Conservation (phyloP, 2,888 invertebrate genomes). For the Pycnomerus fuliginosus region DNA sequence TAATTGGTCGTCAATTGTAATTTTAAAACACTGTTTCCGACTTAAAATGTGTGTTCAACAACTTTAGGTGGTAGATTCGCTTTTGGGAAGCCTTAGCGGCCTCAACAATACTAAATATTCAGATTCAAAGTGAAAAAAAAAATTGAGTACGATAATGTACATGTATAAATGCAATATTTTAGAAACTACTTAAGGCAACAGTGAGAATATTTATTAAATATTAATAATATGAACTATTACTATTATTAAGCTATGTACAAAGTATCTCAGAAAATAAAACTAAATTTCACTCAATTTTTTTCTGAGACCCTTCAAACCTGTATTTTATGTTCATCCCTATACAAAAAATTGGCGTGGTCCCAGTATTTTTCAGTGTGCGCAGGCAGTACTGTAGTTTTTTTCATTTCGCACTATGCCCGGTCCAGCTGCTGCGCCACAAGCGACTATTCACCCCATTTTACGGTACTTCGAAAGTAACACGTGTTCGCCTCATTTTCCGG, state of each 20-base stretch:
- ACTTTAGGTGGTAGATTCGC: conserved; percentile 15
- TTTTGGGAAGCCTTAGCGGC: conserved; percentile 14
- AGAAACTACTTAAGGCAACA: conserved; percentile 32
- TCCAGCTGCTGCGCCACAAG: too few relatives aligned
- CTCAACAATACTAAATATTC: neutral
- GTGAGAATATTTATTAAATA: conserved; percentile 45
- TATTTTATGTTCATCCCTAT: too few relatives aligned
- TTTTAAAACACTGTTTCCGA: conserved; percentile 22
- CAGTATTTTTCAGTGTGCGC: too few relatives aligned
- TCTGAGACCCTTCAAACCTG: too few relatives aligned
- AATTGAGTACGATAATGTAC: too few relatives aligned
- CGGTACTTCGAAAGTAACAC: too few relatives aligned
- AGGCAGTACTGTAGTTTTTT: too few relatives aligned
- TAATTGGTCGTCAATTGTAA: conserved; percentile 9
- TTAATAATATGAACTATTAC: conserved; percentile 32
- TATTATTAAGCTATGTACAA: conserved; percentile 42
- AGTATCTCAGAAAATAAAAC: conserved; percentile 45
- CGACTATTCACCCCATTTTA: too few relatives aligned
- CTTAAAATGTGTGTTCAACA: conserved; percentile 29
- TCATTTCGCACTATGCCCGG: too few relatives aligned
- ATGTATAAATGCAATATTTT: conserved; percentile 33
- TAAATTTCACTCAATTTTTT: too few relatives aligned
- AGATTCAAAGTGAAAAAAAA: neutral
- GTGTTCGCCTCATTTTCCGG: too few relatives aligned
- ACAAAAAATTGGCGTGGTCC: too few relatives aligned